Evolutionary conservation across 2,113 vertebrate species (phyloP).

Genomic region (Oceanites oceanicus): DNA sequence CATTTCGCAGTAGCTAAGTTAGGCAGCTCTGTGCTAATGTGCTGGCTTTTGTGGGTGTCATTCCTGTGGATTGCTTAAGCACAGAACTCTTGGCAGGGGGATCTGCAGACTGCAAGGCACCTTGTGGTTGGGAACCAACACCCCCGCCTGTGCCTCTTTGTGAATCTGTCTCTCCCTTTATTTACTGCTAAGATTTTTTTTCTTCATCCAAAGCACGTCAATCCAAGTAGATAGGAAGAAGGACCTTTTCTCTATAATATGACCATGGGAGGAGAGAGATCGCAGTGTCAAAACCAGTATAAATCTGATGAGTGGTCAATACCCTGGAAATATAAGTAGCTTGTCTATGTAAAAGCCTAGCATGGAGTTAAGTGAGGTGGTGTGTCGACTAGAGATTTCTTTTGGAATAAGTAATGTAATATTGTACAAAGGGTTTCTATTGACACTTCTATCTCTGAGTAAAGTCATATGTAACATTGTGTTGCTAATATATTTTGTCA

Average conservation of each 20-base stretch:
- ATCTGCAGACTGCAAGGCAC: conserved; percentile 39
- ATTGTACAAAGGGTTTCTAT: neutral
- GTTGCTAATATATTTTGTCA: neutral
- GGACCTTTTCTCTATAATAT: neutral
- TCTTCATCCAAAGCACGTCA: neutral
- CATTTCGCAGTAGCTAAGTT: neutral
- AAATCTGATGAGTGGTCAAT: neutral
- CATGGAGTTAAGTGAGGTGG: neutral
- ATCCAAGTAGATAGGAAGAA: neutral
- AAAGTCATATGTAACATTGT: neutral
- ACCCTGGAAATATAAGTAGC: neutral
- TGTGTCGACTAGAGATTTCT: neutral
- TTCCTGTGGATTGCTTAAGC: conserved; percentile 32
- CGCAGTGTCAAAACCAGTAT: neutral
- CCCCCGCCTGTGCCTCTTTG: neutral
- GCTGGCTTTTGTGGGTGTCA: conserved; percentile 33
- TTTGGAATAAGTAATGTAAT: neutral
- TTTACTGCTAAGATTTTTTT: conserved; percentile 20
- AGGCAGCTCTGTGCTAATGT: neutral
- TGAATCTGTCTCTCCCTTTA: conserved; percentile 6
- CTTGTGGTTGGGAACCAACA: conserved; percentile 7
- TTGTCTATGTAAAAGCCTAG: neutral
- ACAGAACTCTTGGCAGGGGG: conserved; percentile 9
- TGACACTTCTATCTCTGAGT: neutral
- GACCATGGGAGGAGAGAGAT: neutral